Percentiles rank a stretch among this genome's conserved stretches.
phyloP scores from a whole-genome alignment of 2,113 vertebrate species.

The Ailuropoda melanoleuca region DNA sequence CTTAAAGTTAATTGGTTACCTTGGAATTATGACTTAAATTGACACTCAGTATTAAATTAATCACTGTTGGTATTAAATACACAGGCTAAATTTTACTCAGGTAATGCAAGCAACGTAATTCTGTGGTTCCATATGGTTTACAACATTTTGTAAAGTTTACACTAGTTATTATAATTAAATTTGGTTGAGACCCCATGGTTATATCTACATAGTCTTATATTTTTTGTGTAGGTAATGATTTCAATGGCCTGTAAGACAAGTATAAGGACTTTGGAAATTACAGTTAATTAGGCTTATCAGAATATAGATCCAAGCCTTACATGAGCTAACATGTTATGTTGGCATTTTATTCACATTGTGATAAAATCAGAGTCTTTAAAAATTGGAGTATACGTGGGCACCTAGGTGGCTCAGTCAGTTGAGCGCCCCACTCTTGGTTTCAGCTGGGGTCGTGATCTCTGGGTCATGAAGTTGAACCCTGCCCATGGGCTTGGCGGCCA shows the following conservation, averaged over 20 bases:
- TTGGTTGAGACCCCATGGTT: neutral
- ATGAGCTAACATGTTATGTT: neutral
- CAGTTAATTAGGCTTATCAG: neutral
- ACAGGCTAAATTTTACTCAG: neutral
- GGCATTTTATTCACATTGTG: neutral
- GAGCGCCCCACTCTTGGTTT: too few species aligned
- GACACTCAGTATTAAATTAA: neutral
- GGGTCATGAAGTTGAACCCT: neutral
- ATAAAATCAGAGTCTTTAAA: neutral
- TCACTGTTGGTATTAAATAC: neutral
- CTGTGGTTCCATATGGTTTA: neutral
- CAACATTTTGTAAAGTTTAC: neutral
- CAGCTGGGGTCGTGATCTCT: neutral
- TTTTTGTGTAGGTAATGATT: neutral
- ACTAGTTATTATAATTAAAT: neutral
- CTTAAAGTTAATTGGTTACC: neutral
- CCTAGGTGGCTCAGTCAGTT: too few species aligned
- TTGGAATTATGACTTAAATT: neutral
- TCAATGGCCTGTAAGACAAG: neutral
- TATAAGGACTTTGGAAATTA: neutral
- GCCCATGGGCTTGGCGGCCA: too few species aligned
- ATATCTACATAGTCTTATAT: neutral
- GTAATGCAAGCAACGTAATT: neutral
- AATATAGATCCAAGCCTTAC: neutral
- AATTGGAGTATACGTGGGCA: neutral